Conservation (phyloP, 2,797 vertebrate species). For the Amazona ochrocephala region DNA sequence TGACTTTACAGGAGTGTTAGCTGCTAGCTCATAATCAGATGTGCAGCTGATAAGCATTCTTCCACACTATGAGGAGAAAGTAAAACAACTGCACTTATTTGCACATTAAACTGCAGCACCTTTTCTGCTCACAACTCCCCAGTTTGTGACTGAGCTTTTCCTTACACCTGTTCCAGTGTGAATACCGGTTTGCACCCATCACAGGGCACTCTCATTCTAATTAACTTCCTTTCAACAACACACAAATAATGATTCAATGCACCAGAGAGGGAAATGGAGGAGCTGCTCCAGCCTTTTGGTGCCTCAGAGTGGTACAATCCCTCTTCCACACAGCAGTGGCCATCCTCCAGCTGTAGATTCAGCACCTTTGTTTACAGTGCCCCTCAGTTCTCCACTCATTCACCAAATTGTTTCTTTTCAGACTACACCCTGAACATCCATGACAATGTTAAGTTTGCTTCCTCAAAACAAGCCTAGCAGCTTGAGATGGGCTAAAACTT, state of each 20-base stretch:
- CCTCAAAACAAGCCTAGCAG: background rate
- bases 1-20: background rate
- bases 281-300: background rate
- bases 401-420: background rate
- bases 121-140: background rate
- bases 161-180: background rate
- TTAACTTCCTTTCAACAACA: background rate
- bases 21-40: background rate
- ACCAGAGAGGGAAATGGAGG: background rate
- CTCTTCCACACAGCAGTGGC: background rate
- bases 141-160: background rate
- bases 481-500: background rate
- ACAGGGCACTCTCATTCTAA: background rate
- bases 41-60: background rate
- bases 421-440: background rate
- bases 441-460: accelerated
- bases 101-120: background rate
- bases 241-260: accelerated
- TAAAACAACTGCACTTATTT: background rate
- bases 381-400: background rate
- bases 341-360: accelerated
- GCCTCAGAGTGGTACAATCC: background rate
- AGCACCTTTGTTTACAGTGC: background rate
- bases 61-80: background rate
- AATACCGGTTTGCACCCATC: background rate